Percentiles rank a stretch among this genome's conserved stretches.
These are phyloP conservation scores for Rhagonycha fulva DNA, from an alignment of 2,888 invertebrate genomes.

Conservation along the genomic window DNA sequence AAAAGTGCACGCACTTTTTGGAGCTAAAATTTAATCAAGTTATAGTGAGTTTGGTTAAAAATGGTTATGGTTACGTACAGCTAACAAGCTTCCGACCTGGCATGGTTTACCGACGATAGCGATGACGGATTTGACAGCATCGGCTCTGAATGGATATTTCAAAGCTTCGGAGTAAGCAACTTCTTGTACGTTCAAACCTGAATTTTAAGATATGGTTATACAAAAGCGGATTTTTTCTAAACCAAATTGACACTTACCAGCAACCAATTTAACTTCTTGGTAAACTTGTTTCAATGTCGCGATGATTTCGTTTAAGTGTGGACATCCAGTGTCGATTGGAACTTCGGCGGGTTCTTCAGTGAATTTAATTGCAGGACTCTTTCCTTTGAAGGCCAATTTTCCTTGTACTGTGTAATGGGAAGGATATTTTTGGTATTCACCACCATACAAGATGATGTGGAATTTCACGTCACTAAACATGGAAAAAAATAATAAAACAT, in stretches of 20 bases:
- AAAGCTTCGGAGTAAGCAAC: constrained; percentile 67
- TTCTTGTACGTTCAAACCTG: constrained; percentile 28
- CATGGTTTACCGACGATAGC: constrained; percentile 68
- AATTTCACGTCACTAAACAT: constrained; percentile 61
- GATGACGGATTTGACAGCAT: constrained; percentile 75
- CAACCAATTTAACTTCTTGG: constrained; percentile 45
- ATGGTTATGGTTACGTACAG: constrained; percentile 56
- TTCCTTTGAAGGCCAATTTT: constrained; percentile 56
- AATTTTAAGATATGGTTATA: background rate
- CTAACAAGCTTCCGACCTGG: constrained; percentile 57
- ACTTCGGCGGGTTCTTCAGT: constrained; percentile 40
- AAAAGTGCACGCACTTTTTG: constrained; percentile 45
- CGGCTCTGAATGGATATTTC: constrained; percentile 75
- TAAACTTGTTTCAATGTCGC: constrained; percentile 42
- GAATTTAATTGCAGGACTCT: constrained; percentile 54
- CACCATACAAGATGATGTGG: constrained; percentile 64
- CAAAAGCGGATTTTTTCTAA: background rate
- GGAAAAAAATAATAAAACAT: background rate
- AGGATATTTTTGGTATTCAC: constrained; percentile 60
- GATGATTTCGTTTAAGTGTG: constrained; percentile 42
- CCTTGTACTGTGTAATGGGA: constrained; percentile 59
- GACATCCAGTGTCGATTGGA: constrained; percentile 35
- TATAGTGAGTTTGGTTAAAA: background rate
- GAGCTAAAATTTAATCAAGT: constrained; percentile 38
- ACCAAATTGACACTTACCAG: constrained; percentile 33